Evolutionary conservation across 2,113 vertebrate genomes (phyloP).

Genomic region (Corythoichthys intestinalis): DNA sequence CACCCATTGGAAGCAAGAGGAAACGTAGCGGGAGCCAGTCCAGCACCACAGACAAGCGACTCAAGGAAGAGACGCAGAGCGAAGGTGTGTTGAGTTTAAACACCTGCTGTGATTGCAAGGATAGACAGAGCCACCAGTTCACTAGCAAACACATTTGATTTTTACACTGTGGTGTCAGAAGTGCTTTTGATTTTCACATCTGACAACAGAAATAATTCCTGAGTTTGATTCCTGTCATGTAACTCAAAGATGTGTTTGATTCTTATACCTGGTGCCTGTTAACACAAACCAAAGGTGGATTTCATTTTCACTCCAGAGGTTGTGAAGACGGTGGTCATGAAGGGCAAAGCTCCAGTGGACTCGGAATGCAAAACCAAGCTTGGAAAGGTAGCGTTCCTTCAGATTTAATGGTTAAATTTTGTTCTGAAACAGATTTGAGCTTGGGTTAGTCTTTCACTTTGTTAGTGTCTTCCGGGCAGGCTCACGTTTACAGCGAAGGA

Average conservation of each 20-base stretch:
- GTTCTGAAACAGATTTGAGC: not conserved
- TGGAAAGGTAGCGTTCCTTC: constrained; percentile 72
- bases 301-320: constrained; percentile 60
- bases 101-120: not conserved
- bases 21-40: constrained; percentile 41
- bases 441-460: not conserved
- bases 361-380: constrained; percentile 79
- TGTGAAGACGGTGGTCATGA: constrained; percentile 81
- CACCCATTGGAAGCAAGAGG: constrained; percentile 51
- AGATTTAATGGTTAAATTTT: not conserved
- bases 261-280: not conserved
- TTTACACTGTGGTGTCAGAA: too few relatives aligned
- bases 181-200: not conserved
- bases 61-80: constrained; percentile 44
- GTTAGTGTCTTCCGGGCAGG: constrained; percentile 58
- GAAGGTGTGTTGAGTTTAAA: constrained; percentile 42
- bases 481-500: constrained; percentile 82
- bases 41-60: constrained; percentile 23
- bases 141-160: not conserved
- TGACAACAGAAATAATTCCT: not conserved
- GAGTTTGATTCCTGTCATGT: not conserved
- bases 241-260: not conserved
- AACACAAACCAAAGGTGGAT: not conserved
- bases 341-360: constrained; percentile 86
- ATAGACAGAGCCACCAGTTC: not conserved